Base-by-base conservation (phyloP, 2,888 invertebrate species). In the Gibbula magus region DNA sequence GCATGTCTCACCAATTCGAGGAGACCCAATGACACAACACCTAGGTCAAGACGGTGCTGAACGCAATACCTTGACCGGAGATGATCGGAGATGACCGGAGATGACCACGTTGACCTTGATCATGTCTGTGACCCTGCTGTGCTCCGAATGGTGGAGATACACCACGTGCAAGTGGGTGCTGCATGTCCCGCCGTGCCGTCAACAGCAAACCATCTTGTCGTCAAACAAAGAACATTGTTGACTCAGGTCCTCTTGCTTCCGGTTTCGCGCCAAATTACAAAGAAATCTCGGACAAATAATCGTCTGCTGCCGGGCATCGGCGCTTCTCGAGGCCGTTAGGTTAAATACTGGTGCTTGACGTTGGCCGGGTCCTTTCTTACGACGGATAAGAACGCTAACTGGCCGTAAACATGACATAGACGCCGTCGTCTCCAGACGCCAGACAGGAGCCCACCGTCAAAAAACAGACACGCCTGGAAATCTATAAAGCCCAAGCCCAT, bases 181-280 rank as follows among this genome's bases (percentile, higher is more conserved):
- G 70, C 70, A 35, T 70, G 32, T 35, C 70, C 70, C 35, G 39
- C 20, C 70, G 35, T 70, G 70, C 35, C 70, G 4, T 20, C 29
- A 35, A 39, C 70, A 35, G 29, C 39, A 70, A 70, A 70, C 39
- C 70, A n/a, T 39, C 70, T 70, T 39, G 39, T 32, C 70, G 3
- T 16, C 35, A 70, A 70, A 70, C 70, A 70, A 70, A 70, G 70
- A 70, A 35, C 16, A 8, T 4, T 70, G 20, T 70, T 70, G 13
- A 70, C 70, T 18, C n/a, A 35, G 39, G n/a, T 35, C 29, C 29
- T 25, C 35, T 70, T 29, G 39, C 70, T 70, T 70, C 70, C 70
- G 70, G 70, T 70, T 70, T 70, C 70, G 35, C 70, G 70, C 10
- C 70, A 70, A 70, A 70, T 32, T 70, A 70, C 35, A 70, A 39